A percentile compares a stretch with the other conserved stretches of the same genome.
Evolutionary conservation across 2,113 vertebrate species (phyloP).

Genomic region (Irena cyanogastra): DNA sequence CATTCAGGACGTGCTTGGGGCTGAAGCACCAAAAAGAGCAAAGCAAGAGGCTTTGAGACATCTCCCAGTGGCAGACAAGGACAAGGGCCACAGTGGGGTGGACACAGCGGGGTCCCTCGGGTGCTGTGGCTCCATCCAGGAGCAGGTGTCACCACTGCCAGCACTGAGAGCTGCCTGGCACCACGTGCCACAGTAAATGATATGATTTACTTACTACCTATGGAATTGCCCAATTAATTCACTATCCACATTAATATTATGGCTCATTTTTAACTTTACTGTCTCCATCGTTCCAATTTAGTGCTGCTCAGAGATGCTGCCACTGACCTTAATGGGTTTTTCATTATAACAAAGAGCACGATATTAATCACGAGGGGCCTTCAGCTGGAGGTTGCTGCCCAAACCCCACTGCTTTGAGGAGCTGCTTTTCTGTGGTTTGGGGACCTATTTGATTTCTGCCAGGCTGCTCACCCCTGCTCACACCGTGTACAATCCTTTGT

Average conservation of each 20-base stretch:
- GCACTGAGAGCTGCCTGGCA: accelerated
- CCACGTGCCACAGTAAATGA: accelerated
- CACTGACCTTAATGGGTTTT: conserved; percentile 61
- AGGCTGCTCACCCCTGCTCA: background rate
- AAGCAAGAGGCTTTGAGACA: background rate
- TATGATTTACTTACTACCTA: conserved; percentile 54
- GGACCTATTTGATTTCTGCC: conserved; percentile 10
- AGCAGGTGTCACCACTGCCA: background rate
- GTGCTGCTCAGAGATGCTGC: conserved; percentile 55
- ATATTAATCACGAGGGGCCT: conserved; percentile 42
- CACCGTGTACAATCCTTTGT: background rate
- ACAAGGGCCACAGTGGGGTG: accelerated
- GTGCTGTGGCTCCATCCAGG: background rate
- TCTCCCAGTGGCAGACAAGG: background rate
- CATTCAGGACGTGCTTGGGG: background rate
- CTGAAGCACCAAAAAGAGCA: background rate
- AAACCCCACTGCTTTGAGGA: background rate
- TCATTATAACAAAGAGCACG: conserved; percentile 47
- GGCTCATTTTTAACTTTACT: conserved; percentile 65
- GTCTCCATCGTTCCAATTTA: conserved; percentile 61
- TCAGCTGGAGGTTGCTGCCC: background rate
- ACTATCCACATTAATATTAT: conserved; percentile 62
- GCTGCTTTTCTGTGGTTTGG: background rate
- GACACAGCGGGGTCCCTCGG: accelerated
- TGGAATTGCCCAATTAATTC: conserved; percentile 61